These are phyloP conservation scores for Dasypus novemcinctus DNA, from an alignment of 2,113 vertebrate genomes.

Conservation along the genomic window DNA sequence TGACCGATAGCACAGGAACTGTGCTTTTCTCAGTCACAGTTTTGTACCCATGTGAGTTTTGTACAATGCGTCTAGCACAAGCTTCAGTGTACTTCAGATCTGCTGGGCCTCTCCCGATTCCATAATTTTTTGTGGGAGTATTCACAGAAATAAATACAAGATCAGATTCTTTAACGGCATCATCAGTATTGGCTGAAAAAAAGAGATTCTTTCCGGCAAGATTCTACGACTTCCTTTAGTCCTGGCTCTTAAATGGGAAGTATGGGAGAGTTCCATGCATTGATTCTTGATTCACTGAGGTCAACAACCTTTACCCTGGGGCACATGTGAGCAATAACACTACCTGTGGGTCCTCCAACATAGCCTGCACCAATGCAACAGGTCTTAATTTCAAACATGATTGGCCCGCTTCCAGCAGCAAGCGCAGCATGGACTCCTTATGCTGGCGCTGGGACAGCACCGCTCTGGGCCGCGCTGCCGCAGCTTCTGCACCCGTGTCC, in stretches of 20 bases:
- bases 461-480: background rate
- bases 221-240: slow-evolving; percentile 96
- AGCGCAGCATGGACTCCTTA: background rate
- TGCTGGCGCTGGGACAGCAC: background rate
- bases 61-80: slow-evolving; percentile 94
- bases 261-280: slow-evolving; percentile 96
- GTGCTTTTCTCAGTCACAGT: slow-evolving; percentile 99
- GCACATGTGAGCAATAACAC: slow-evolving; percentile 97
- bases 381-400: slow-evolving; percentile 96
- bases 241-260: slow-evolving; percentile 99
- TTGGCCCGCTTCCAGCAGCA: slow-evolving; percentile 20
- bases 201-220: slow-evolving; percentile 96
- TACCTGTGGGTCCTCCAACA: slow-evolving; percentile 97
- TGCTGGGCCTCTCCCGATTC: slow-evolving; percentile 97
- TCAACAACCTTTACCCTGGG: slow-evolving; percentile 94
- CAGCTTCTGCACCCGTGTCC: background rate
- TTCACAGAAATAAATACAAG: slow-evolving; percentile 99
- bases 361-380: slow-evolving; percentile 99
- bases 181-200: slow-evolving; percentile 96
- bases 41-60: slow-evolving; percentile 97
- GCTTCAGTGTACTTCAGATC: slow-evolving; percentile 98
- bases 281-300: slow-evolving; percentile 94
- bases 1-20: slow-evolving; percentile 94
- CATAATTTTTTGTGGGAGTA: slow-evolving; percentile 98
- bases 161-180: slow-evolving; percentile 95